Evolutionary conservation across 2,113 vertebrate genomes (phyloP).

Genomic region (Hippolais icterina): DNA sequence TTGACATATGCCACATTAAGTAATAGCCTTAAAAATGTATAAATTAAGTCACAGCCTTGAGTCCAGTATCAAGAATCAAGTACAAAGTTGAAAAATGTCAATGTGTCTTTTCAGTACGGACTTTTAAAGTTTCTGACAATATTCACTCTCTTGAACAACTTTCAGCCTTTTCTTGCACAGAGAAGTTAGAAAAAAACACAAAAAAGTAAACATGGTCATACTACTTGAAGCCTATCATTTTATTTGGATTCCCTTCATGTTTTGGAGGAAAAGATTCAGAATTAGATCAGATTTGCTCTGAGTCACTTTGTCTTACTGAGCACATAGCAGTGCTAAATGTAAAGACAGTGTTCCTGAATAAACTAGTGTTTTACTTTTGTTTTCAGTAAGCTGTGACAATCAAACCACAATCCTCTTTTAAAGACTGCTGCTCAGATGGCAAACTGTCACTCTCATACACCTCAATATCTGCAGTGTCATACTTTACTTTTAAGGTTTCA

Average conservation of each 20-base stretch:
- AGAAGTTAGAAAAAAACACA: background rate
- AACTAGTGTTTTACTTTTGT: background rate
- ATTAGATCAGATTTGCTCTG: background rate
- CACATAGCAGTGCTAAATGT: no score
- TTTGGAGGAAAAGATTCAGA: background rate
- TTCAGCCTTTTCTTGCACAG: background rate
- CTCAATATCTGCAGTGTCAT: slow-evolving; percentile 7
- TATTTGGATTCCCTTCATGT: background rate
- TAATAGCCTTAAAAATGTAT: background rate
- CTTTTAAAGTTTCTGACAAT: background rate
- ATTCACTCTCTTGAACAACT: background rate
- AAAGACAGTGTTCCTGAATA: background rate
- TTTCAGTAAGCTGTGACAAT: slow-evolving; percentile 27
- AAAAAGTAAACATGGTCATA: background rate
- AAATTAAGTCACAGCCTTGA: background rate
- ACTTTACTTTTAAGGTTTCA: slow-evolving; percentile 19
- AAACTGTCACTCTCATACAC: slow-evolving; percentile 21
- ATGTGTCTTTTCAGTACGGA: accelerated
- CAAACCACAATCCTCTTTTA: background rate
- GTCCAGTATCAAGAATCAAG: background rate
- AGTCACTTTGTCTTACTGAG: background rate
- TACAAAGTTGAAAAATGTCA: background rate
- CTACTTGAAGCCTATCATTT: background rate
- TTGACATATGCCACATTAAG: background rate
- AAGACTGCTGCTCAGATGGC: slow-evolving; percentile 7